Percentiles rank a stretch among this genome's conserved stretches.
phyloP scores from a whole-genome alignment of 2,113 vertebrate species.

The Ptychochromis oligacanthus region DNA sequence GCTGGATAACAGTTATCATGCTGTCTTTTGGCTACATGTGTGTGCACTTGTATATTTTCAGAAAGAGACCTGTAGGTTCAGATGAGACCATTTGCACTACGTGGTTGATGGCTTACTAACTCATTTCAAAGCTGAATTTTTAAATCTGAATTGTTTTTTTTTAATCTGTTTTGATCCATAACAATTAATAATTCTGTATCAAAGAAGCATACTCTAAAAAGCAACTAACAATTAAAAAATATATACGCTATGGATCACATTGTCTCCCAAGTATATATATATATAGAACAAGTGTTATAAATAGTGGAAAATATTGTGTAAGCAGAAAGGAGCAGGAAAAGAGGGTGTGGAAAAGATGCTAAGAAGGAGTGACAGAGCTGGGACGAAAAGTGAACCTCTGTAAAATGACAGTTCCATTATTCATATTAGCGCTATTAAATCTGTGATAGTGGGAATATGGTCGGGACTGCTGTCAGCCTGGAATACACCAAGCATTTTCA shows the following conservation, averaged over 20 bases:
- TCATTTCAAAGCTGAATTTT: not conserved
- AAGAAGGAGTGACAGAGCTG: not conserved
- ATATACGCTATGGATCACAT: no score
- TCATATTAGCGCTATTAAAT: slow-evolving; percentile 51
- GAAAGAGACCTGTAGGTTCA: not conserved
- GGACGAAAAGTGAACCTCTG: slow-evolving; percentile 16
- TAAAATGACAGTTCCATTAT: slow-evolving; percentile 46
- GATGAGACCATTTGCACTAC: not conserved
- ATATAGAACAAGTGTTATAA: not conserved
- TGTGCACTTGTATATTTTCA: slow-evolving; percentile 18
- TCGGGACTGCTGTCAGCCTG: slow-evolving; percentile 10
- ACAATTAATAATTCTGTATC: not conserved
- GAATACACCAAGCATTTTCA: not conserved
- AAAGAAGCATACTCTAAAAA: not conserved
- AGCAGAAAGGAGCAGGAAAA: not conserved
- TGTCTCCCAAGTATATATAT: not conserved
- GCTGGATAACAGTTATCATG: slow-evolving; percentile 12
- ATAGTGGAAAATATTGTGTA: not conserved
- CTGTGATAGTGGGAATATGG: slow-evolving; percentile 10
- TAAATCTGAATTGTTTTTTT: not conserved
- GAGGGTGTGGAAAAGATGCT: not conserved
- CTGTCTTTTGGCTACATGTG: slow-evolving; percentile 14
- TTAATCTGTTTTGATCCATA: not conserved
- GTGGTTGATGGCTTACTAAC: not conserved
- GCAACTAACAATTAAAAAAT: not conserved